A percentile compares a stretch with the other conserved stretches of the same genome.
Conservation (phyloP, 1,140 invertebrate genomes). For the Zaprionus ornatus region DNA sequence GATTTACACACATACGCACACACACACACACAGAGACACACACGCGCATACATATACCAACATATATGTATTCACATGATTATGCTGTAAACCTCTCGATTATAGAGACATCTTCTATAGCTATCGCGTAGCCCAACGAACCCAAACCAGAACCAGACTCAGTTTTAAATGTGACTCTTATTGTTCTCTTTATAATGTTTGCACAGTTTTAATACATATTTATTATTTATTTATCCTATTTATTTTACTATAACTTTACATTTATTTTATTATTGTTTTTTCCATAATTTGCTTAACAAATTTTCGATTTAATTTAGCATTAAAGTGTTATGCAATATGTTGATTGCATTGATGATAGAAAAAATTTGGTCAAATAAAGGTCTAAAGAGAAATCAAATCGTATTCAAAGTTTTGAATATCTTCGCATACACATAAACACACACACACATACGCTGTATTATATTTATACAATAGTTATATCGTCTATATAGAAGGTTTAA, state of each 20-base stretch:
- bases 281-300: constrained; percentile 34
- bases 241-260: constrained; percentile 29
- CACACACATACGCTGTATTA: background rate
- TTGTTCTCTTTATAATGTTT: constrained; percentile 45
- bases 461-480: constrained; percentile 5
- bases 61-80: constrained; percentile 15
- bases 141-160: constrained; percentile 20
- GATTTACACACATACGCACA: constrained; percentile 29
- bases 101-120: constrained; percentile 17
- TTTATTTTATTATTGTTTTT: constrained; percentile 29
- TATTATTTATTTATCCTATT: constrained; percentile 25
- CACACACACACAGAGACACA: background rate
- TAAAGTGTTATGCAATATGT: constrained; percentile 54
- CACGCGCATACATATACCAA: constrained; percentile 2
- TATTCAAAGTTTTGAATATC: constrained; percentile 81
- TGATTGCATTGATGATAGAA: constrained; percentile 56
- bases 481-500: constrained; percentile 22
- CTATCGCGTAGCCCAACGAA: constrained; percentile 31
- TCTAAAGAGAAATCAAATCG: constrained; percentile 61
- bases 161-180: constrained; percentile 39
- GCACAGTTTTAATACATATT: constrained; percentile 29
- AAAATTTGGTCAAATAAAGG: constrained; percentile 54
- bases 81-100: constrained; percentile 24
- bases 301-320: constrained; percentile 52
- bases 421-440: constrained; percentile 14